Evolutionary conservation across 1,140 invertebrate genomes (phyloP).

Genomic region (Melitaea cinxia): DNA sequence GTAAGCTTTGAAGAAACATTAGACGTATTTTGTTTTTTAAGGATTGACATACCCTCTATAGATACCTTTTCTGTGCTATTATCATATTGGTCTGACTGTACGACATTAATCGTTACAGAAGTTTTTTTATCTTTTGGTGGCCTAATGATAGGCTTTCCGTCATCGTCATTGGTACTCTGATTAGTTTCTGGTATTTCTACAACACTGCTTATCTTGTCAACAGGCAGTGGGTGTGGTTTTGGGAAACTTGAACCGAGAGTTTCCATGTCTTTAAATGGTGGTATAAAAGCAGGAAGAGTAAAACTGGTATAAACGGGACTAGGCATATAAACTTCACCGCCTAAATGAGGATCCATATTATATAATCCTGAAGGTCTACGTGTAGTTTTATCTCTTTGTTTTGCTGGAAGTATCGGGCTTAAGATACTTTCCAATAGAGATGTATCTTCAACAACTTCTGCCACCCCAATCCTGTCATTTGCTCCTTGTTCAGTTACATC

Average conservation of each 20-base stretch:
- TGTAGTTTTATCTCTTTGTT: constrained; percentile 59
- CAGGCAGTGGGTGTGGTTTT: constrained; percentile 85
- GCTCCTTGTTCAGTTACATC: constrained; percentile 53
- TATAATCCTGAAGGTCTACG: constrained; percentile 52
- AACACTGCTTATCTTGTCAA: constrained; percentile 84
- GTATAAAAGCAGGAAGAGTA: constrained; percentile 83
- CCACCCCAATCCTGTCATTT: constrained; percentile 77
- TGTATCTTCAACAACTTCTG: constrained; percentile 78
- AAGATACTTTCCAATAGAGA: constrained; percentile 72
- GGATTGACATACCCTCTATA: constrained; percentile 71
- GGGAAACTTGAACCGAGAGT: constrained; percentile 80
- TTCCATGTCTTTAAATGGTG: constrained; percentile 78
- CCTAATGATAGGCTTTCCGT: constrained; percentile 72
- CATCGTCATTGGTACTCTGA: constrained; percentile 53
- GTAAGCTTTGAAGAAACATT: constrained; percentile 13
- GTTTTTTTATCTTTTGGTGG: constrained; percentile 78
- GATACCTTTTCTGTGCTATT: constrained; percentile 67
- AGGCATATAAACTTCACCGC: constrained; percentile 68
- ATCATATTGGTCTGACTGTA: constrained; percentile 59
- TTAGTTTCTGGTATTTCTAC: constrained; percentile 57
- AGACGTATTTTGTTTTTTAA: constrained; percentile 63
- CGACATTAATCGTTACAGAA: constrained; percentile 71
- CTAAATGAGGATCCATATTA: constrained; percentile 66
- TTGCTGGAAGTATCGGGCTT: constrained; percentile 59
- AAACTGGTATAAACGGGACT: constrained; percentile 86